A percentile compares a stretch with the other conserved stretches of the same genome.
phyloP scores from a whole-genome alignment of 2,888 invertebrate species.

The Hydrotaea cyrtoneurina region DNA sequence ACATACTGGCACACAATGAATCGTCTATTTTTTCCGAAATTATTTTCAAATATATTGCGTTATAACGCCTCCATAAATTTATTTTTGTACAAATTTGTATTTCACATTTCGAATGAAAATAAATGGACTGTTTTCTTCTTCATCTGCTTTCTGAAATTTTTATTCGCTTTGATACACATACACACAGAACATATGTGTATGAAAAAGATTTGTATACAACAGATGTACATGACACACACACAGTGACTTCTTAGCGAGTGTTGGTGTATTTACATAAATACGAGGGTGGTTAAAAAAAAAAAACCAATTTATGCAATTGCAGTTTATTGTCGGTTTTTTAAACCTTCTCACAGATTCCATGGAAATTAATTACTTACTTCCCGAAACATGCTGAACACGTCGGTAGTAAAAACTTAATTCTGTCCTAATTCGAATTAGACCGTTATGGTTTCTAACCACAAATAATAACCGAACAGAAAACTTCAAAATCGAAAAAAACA shows the following conservation, averaged over 20 bases:
- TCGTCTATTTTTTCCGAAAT: conserved; percentile 56
- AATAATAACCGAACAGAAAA: no score
- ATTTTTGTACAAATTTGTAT: conserved; percentile 60
- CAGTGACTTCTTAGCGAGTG: background rate
- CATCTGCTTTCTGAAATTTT: conserved; percentile 34
- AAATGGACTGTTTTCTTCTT: conserved; percentile 53
- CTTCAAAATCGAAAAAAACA: no score
- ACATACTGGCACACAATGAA: conserved; percentile 54
- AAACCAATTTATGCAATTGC: background rate
- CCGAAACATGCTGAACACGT: no score
- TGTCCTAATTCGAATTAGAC: no score
- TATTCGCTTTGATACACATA: conserved; percentile 37
- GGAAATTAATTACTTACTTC: no score
- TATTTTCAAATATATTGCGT: conserved; percentile 72
- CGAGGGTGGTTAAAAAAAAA: conserved; percentile 2
- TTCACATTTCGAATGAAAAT: conserved; percentile 51
- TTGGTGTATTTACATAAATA: conserved; percentile 3
- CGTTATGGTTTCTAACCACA: no score
- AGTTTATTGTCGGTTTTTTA: no score
- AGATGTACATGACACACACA: conserved; percentile 12
- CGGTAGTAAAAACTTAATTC: no score
- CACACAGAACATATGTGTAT: conserved; percentile 49
- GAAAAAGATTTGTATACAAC: conserved; percentile 43
- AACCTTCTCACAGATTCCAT: no score
- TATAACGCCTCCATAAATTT: conserved; percentile 67